Base-by-base conservation (phyloP, 2,797 vertebrate genomes). In the Pelodytes ibericus region DNA sequence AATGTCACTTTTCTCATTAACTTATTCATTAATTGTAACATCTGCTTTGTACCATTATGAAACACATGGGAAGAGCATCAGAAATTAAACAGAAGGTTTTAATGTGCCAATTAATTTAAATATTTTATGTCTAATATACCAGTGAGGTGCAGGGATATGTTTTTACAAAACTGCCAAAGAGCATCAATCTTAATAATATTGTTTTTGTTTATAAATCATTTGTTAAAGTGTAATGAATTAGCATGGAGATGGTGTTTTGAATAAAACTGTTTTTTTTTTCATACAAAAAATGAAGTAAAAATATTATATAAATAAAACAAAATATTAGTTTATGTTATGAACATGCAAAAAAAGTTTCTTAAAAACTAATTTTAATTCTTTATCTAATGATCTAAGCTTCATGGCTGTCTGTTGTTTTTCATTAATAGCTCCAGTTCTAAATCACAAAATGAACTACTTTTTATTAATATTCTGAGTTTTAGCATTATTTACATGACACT, bases 1-100 rank as follows among this genome's bases (percentile, higher is more conserved):
- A 78, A 78, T 78, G 75, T 78, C 75, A 78, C 69, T 78, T 72
- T 78, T 78, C 69, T 78, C 75, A 78, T 78, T 78, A 78, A 65
- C 75, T 51, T 78, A 59, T 78, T 78, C 75, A 78, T 78, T 78
- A 78, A 78, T 78, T 78, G 75, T 70, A 78, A 78, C 75, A 78
- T 78, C 75, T 78, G 75, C 72, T 78, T 77, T 72, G 39, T 20
- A 67, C 75, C 69, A 72, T 78, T 72, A 72, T 60, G 56, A 66
- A 78, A 61, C 69, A 78, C 75, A 78, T 78, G 75, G 74, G 75
- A 67, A 66, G 75, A 72, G 62, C 18, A 67, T 51, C 69, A 60
- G 62, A 78, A 72, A 78, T 72, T 10, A 66, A 78, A 67, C 75
- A 78, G 75, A 78, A 78, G 75, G 75, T 72, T 78, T 78, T 78